Base-by-base conservation (phyloP, 2,113 vertebrate genomes). In the Zapornia atra region DNA sequence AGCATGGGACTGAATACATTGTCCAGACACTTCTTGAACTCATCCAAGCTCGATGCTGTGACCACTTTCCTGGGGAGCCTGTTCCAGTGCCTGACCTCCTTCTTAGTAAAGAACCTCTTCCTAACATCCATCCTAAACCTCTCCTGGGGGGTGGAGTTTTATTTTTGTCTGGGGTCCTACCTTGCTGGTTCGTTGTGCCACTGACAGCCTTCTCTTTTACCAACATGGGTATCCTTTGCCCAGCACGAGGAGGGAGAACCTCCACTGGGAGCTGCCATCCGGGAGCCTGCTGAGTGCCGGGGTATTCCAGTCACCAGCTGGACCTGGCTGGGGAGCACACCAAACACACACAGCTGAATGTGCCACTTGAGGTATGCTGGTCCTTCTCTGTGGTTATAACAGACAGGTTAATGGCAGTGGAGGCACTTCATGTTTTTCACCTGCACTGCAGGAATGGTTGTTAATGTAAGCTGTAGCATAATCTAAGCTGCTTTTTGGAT, bases 291-390 rank as follows among this genome's bases (percentile, higher is more conserved):
- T 29, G 63, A 10, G 31, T 51, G 20, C 28, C 1, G 2, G n/a
- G 14, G 5, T 61, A 15, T 73, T 36, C 20, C 40, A 31, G 44
- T 6, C 53, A 10, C 26, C 1, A 5, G 6, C 65, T 36, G 48
- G 61, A 46, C 9, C 51, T 36, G n/a, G 25, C 60, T 71, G 48
- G 29, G 53, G 38, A 56, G 18, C 1, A 2, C 29, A 19, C 29
- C 0, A 1, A 75, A 54, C 29, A 17, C 33, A 11, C 0, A 0
- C 18, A 50, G 59, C 22, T 54, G 59, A 60, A 38, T 0, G 2
- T 31, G 36, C 61, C 12, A 12, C 11, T 18, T 34, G 54, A 68
- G 48, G 7, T 48, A 18, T 29, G 70, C 61, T 3, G 4, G 8
- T 77, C 40, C 40, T 82, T 57, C 21, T 19, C 36, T 17, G 2